Conservation (phyloP, 2,888 invertebrate genomes). For the Cenopis cana region DNA sequence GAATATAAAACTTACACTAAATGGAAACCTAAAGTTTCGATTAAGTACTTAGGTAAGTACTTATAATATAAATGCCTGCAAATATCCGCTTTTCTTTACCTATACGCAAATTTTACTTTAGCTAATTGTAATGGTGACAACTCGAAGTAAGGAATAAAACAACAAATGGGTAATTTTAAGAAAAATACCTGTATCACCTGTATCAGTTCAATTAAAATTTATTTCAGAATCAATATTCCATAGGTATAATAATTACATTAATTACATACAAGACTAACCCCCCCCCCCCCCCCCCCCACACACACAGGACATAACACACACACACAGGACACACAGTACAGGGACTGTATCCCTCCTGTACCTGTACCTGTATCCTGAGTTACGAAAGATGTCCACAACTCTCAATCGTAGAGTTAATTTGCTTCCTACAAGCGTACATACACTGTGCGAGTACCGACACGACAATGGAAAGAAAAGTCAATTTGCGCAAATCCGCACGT, state of each 20-base stretch:
- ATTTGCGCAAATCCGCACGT: conserved; percentile 63
- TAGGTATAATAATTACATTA: too few species aligned
- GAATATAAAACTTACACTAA: not conserved
- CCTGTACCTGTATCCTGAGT: too few species aligned
- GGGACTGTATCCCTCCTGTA: too few species aligned
- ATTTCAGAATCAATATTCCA: too few species aligned
- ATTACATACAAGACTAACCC: too few species aligned
- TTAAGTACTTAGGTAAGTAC: not conserved
- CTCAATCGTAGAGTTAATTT: conserved; percentile 50
- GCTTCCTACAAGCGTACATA: conserved; percentile 18
- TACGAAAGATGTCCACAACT: conserved; percentile 33
- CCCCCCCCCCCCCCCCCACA: too few species aligned
- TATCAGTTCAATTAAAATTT: too few species aligned
- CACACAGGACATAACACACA: too few species aligned
- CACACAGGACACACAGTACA: too few species aligned
- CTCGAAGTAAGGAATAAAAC: not conserved
- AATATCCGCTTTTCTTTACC: not conserved
- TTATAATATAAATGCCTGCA: not conserved
- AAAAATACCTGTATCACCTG: too few species aligned
- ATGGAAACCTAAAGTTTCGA: not conserved
- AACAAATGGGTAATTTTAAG: not conserved
- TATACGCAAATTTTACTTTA: not conserved
- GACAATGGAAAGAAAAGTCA: conserved; percentile 54
- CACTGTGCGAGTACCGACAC: conserved; percentile 45
- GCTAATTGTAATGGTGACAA: not conserved